phyloP scores from a whole-genome alignment of 2,113 vertebrate species.

The Diadophis punctatus region DNA sequence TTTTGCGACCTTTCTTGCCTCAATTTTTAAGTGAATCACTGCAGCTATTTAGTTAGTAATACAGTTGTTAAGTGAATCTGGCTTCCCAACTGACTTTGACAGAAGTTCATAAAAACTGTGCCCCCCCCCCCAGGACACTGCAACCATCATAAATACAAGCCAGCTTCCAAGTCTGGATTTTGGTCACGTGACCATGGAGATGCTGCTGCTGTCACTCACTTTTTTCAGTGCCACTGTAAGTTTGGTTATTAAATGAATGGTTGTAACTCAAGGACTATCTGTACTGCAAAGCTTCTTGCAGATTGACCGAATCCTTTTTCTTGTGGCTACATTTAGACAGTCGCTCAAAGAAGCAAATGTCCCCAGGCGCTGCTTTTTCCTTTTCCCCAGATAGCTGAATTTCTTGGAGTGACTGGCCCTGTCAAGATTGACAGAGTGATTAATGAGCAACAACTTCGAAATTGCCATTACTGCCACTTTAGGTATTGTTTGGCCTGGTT shows the following conservation, averaged over 20 bases:
- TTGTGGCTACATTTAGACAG: not conserved
- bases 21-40: not conserved
- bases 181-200: not conserved
- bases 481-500: conserved; percentile 21
- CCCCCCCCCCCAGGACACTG: not conserved
- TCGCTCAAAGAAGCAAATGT: not conserved
- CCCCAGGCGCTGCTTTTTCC: conserved; percentile 14
- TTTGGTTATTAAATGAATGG: not conserved
- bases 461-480: conserved; percentile 4
- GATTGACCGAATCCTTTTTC: too few relatives aligned
- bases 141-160: not conserved
- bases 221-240: not conserved
- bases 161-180: not conserved
- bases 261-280: not conserved
- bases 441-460: conserved; percentile 38
- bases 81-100: not conserved
- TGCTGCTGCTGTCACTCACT: not conserved
- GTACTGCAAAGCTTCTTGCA: not conserved
- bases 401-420: conserved; percentile 27
- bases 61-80: not conserved
- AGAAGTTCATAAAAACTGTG: not conserved
- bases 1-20: not conserved
- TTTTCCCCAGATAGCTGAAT: not conserved
- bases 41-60: not conserved
- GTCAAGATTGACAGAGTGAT: conserved; percentile 54